Conservation (phyloP, 2,113 vertebrate species). For the Chroicocephalus ridibundus region DNA sequence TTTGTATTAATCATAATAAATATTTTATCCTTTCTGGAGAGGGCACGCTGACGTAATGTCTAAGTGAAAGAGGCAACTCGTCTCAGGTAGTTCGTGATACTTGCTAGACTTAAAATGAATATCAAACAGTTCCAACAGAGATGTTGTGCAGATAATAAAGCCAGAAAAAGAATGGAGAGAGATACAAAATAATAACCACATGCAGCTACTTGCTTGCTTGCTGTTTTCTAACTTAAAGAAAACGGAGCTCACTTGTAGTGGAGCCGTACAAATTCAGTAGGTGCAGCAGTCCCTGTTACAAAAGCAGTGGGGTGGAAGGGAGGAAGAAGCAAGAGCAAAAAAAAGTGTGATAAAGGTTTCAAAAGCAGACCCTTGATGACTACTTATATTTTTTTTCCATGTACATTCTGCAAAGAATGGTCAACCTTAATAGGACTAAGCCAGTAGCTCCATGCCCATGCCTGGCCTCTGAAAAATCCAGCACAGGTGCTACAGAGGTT, state of each 20-base stretch:
- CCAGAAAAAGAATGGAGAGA: background rate
- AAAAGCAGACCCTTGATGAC: background rate
- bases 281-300: background rate
- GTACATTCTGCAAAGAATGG: background rate
- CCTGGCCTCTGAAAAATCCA: background rate
- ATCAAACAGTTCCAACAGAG: background rate
- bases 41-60: background rate
- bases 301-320: background rate
- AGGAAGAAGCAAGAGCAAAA: background rate
- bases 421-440: background rate
- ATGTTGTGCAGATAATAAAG: background rate
- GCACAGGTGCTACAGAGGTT: background rate
- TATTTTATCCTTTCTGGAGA: constrained; percentile 43
- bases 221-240: background rate
- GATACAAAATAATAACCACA: background rate
- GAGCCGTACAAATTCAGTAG: background rate
- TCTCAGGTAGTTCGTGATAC: constrained; percentile 5
- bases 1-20: constrained; percentile 62
- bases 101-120: constrained; percentile 1
- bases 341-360: background rate
- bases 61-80: background rate
- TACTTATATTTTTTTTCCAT: background rate
- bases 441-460: background rate
- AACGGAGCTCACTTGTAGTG: background rate
- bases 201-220: background rate